A percentile compares a stretch with the other conserved stretches of the same genome.
Evolutionary conservation across 1,140 invertebrate species (phyloP).

Genomic region (Heliconius hermathena): DNA sequence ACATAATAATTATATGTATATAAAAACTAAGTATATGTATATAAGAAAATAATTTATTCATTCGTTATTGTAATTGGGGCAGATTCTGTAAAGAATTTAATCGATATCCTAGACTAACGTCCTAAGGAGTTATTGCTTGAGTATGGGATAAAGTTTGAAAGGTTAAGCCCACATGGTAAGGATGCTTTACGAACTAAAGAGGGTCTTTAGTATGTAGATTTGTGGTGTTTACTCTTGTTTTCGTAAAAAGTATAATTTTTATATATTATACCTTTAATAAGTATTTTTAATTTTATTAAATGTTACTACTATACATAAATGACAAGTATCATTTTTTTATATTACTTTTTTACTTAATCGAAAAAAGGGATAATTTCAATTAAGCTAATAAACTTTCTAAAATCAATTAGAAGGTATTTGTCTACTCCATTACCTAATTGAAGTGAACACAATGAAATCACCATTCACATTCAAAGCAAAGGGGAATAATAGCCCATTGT

Average conservation of each 20-base stretch:
- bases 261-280: neutral
- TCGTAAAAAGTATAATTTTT: neutral
- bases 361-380: neutral
- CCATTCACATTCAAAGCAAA: constrained; percentile 4
- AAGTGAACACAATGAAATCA: constrained; percentile 10
- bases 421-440: constrained; percentile 8
- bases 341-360: neutral
- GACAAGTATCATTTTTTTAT: neutral
- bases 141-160: neutral
- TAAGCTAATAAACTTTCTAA: constrained; percentile 9
- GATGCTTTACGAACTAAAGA: neutral
- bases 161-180: neutral
- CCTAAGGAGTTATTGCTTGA: neutral
- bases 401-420: constrained; percentile 21
- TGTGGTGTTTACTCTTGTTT: neutral
- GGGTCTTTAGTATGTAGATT: neutral
- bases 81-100: neutral
- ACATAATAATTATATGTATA: no score
- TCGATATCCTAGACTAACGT: neutral
- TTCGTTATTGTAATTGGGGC: neutral
- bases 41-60: neutral
- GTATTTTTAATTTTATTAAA: neutral
- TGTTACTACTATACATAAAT: neutral
- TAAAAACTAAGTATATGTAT: no score
- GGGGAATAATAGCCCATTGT: neutral